A percentile compares a stretch with the other conserved stretches of the same genome.
These are phyloP conservation scores for Listrodromus nycthemerus DNA, from an alignment of 2,888 invertebrate genomes.

Conservation along the genomic window DNA sequence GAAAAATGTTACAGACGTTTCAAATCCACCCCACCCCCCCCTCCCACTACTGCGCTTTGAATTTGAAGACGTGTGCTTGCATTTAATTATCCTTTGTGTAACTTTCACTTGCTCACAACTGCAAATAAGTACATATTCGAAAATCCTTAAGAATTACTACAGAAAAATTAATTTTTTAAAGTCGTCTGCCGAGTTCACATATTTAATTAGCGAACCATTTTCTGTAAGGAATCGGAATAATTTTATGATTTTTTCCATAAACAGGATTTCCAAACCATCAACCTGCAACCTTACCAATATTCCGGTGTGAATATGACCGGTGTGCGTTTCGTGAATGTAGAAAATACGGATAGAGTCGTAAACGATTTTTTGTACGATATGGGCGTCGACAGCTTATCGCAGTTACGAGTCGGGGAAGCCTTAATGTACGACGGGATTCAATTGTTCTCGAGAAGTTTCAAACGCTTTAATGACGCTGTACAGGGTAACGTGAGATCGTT, in stretches of 20 bases:
- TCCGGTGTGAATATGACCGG: conserved; percentile 94
- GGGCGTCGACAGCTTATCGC: conserved; percentile 67
- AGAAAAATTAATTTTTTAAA: too few species aligned
- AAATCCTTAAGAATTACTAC: too few species aligned
- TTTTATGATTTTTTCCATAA: conserved; percentile 1
- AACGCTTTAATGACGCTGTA: conserved; percentile 86
- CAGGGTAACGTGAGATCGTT: conserved; percentile 85
- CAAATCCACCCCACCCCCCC: too few species aligned
- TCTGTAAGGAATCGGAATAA: conserved; percentile 53
- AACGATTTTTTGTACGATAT: conserved; percentile 68
- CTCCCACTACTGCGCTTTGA: too few species aligned
- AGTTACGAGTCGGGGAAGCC: conserved; percentile 90
- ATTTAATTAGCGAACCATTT: conserved; percentile 75
- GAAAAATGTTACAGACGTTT: too few species aligned
- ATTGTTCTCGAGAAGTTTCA: conserved; percentile 91
- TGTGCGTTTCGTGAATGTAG: conserved; percentile 88
- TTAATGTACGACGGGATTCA: conserved; percentile 94
- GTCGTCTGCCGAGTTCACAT: too few species aligned
- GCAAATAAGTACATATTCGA: too few species aligned
- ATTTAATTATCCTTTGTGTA: too few species aligned
- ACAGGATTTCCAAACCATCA: conserved; percentile 92
- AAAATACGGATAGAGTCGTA: conserved; percentile 85
- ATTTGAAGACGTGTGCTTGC: too few species aligned
- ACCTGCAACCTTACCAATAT: conserved; percentile 91
- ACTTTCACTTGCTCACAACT: too few species aligned